phyloP scores from a whole-genome alignment of 1,140 invertebrate genomes.

The Pinna nobilis region DNA sequence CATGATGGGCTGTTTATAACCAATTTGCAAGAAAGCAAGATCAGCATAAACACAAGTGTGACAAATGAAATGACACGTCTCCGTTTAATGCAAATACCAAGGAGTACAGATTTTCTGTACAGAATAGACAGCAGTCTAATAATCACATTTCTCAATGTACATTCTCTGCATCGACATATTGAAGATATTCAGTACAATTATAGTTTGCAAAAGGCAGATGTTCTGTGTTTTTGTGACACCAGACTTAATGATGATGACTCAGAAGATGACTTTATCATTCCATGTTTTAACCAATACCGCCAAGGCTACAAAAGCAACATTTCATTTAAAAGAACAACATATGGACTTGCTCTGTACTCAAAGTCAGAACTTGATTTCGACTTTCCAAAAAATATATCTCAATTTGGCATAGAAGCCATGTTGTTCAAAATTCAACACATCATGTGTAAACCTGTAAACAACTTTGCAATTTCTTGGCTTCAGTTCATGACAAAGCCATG shows the following conservation, averaged over 20 bases:
- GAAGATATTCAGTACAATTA: conserved; percentile 1
- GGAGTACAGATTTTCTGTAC: not conserved
- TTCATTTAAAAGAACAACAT: not conserved
- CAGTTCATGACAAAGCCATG: not conserved
- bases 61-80: conserved; percentile 24
- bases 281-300: conserved; percentile 3
- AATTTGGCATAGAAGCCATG: not conserved
- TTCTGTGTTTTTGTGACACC: conserved; percentile 16
- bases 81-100: conserved; percentile 2
- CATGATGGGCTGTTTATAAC: conserved; percentile 23
- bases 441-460: not conserved
- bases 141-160: conserved; percentile 15
- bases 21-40: conserved; percentile 37
- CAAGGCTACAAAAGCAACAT: not conserved
- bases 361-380: not conserved
- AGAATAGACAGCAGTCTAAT: conserved; percentile 1
- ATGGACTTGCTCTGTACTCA: conserved; percentile 21
- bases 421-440: conserved; percentile 1
- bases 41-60: conserved; percentile 20
- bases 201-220: not conserved
- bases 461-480: not conserved
- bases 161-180: conserved; percentile 10
- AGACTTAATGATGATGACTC: conserved; percentile 3
- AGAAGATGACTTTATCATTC: not conserved
- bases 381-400: not conserved